Percentiles rank a stretch among this genome's conserved stretches.
Conservation (phyloP, 2,797 vertebrate genomes). For the Hipposideros larvatus region DNA sequence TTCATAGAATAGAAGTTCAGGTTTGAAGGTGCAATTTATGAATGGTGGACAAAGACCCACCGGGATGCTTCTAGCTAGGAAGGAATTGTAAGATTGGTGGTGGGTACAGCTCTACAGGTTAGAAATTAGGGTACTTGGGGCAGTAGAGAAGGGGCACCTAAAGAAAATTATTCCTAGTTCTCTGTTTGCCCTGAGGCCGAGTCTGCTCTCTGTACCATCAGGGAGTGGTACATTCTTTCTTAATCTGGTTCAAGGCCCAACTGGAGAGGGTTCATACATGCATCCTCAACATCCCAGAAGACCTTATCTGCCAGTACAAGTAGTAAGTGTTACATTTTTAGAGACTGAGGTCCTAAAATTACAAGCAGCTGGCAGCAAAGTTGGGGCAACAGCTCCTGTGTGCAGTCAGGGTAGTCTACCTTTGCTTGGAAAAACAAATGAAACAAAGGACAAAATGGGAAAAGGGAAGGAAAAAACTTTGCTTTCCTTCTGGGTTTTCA, state of each 20-base stretch:
- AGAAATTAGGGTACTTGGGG: neutral
- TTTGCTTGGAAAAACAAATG: constrained; percentile 2
- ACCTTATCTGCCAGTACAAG: neutral
- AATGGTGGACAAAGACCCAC: neutral
- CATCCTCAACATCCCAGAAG: neutral
- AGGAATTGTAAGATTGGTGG: neutral
- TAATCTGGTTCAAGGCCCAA: neutral
- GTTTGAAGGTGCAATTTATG: neutral
- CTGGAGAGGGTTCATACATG: neutral
- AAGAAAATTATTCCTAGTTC: neutral
- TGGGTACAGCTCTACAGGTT: neutral
- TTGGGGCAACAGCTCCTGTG: neutral
- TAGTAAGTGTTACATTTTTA: neutral
- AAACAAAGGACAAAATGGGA: neutral
- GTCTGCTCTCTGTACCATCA: neutral
- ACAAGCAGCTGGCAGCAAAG: neutral
- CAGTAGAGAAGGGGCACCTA: neutral
- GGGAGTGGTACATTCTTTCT: neutral
- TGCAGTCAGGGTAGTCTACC: neutral
- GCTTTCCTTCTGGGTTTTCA: neutral
- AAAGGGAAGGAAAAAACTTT: neutral
- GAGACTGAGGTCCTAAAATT: neutral
- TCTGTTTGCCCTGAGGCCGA: neutral
- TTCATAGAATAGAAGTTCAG: neutral
- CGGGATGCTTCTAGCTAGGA: neutral